A percentile compares a stretch with the other conserved stretches of the same genome.
phyloP scores from a whole-genome alignment of 2,888 invertebrate genomes.

The Sesamia inferens region DNA sequence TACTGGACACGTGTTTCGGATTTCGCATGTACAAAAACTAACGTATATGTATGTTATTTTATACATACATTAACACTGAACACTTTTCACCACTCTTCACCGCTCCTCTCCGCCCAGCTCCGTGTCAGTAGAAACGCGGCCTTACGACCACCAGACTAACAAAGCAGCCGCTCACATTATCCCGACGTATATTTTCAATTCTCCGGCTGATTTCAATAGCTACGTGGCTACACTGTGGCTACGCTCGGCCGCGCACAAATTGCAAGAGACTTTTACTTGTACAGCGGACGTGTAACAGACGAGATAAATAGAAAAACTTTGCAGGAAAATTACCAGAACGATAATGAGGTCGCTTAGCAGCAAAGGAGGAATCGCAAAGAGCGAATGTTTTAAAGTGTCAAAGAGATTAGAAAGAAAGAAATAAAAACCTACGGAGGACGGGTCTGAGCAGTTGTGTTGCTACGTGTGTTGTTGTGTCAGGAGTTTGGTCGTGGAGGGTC shows the following conservation, averaged over 20 bases:
- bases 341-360: background rate
- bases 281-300: conserved; percentile 23
- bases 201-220: conserved; percentile 37
- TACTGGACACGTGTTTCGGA: no score
- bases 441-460: no score
- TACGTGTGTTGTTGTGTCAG: no score
- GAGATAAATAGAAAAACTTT: conserved; percentile 32
- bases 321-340: conserved; percentile 6
- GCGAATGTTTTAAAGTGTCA: background rate
- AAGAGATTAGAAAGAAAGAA: background rate
- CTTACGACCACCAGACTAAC: background rate
- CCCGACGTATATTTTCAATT: conserved; percentile 28
- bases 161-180: background rate
- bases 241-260: conserved; percentile 53
- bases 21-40: no score
- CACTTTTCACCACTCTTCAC: no score
- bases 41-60: no score
- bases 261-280: conserved; percentile 55
- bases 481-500: no score
- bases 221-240: conserved; percentile 26
- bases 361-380: background rate
- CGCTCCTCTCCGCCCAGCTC: no score
- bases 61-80: no score
- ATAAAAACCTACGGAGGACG: no score
- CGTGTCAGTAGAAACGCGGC: no score